Percentiles rank a stretch among this genome's conserved stretches.
phyloP scores from a whole-genome alignment of 2,797 vertebrate genomes.

The Artibeus jamaicensis region DNA sequence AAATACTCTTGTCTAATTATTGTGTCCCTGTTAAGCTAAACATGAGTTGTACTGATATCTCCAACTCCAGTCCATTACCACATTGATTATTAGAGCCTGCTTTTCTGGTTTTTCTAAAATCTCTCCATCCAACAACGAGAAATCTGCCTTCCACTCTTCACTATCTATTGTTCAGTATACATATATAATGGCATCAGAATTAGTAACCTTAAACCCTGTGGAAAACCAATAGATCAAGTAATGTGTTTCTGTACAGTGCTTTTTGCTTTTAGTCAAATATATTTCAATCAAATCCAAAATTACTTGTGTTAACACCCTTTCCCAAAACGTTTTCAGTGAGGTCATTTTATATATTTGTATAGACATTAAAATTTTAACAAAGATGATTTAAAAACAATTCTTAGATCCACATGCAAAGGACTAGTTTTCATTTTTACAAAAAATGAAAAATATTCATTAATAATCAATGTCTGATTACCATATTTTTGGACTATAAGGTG shows the following conservation, averaged over 20 bases:
- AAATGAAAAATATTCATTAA: not conserved
- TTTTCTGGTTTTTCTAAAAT: not conserved
- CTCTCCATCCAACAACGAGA: not conserved
- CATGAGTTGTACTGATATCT: not conserved
- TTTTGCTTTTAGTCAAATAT: not conserved
- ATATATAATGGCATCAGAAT: not conserved
- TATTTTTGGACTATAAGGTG: too few species aligned
- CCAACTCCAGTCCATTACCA: not conserved
- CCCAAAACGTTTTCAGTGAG: not conserved
- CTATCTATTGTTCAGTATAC: not conserved
- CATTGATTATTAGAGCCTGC: not conserved
- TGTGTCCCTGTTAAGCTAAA: not conserved
- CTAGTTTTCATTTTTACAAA: not conserved
- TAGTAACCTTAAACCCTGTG: not conserved
- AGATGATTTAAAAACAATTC: not conserved
- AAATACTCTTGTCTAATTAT: not conserved
- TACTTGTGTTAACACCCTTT: not conserved
- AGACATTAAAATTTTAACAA: not conserved
- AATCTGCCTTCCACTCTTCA: not conserved
- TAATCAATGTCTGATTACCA: not conserved
- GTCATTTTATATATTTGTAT: not conserved
- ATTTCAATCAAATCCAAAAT: not conserved
- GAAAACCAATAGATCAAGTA: not conserved
- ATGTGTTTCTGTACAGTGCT: not conserved
- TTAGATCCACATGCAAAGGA: not conserved